Evolutionary conservation across 2,888 invertebrate genomes (phyloP).

Genomic region (Mesorhabditis sp.): DNA sequence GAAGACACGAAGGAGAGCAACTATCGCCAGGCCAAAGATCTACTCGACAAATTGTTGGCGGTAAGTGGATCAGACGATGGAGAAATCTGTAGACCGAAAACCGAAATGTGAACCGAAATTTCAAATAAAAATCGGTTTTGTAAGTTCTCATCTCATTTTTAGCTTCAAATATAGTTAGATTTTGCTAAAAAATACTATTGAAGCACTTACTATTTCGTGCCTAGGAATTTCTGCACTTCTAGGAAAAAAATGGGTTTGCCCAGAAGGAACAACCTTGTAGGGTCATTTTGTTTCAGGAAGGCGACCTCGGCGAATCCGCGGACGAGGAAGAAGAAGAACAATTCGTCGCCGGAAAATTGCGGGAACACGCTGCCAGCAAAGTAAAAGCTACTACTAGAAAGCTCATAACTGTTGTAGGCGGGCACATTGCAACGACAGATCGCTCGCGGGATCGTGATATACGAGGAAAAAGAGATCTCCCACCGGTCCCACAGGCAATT

Average conservation of each 20-base stretch:
- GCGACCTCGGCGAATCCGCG: constrained; percentile 22
- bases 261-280: too few relatives aligned
- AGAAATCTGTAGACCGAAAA: too few relatives aligned
- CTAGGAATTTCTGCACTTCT: too few relatives aligned
- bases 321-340: constrained; percentile 16
- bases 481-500: constrained; percentile 42
- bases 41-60: constrained; percentile 45
- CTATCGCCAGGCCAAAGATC: constrained; percentile 43
- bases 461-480: constrained; percentile 32
- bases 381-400: not conserved
- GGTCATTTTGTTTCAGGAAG: not conserved
- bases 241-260: too few relatives aligned
- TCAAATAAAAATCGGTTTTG: too few relatives aligned
- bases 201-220: too few relatives aligned
- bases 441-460: constrained; percentile 34
- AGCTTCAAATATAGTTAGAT: too few relatives aligned
- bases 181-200: too few relatives aligned
- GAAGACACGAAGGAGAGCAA: constrained; percentile 45
- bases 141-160: too few relatives aligned
- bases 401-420: constrained; percentile 7
- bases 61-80: not conserved
- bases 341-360: not conserved
- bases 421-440: constrained; percentile 35
- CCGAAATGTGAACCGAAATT: too few relatives aligned
- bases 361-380: not conserved